A percentile compares a stretch with the other conserved stretches of the same genome.
Conservation (phyloP, 2,888 invertebrate genomes). For the Zaprionus bogoriensis region DNA sequence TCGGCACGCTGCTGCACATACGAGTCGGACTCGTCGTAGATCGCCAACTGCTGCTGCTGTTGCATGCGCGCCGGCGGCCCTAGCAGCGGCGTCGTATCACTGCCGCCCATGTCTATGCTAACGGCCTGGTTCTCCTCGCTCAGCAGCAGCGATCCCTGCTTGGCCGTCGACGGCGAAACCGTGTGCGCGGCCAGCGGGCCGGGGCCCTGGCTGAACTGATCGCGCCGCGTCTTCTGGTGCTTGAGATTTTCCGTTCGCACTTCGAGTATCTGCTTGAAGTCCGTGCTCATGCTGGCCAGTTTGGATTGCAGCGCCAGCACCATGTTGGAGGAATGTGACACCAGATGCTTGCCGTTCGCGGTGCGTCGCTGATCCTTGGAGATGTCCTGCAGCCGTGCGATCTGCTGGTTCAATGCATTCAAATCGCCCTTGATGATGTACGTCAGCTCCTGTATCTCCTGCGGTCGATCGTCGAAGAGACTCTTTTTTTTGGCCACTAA, state of each 20-base stretch:
- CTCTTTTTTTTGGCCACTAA: constrained; percentile 98
- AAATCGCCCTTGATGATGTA: constrained; percentile 98
- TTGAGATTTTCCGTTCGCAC: constrained; percentile 98
- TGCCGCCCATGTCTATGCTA: constrained; percentile 92
- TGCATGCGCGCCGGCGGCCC: constrained; percentile 82
- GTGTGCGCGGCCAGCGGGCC: constrained; percentile 83
- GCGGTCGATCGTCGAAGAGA: constrained; percentile 96
- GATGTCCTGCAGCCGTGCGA: constrained; percentile 94
- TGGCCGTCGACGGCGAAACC: constrained; percentile 85
- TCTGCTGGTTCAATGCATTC: constrained; percentile 96
- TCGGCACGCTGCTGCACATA: constrained; percentile 97
- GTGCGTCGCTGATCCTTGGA: constrained; percentile 88
- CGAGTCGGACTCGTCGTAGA: constrained; percentile 93
- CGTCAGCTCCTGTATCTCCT: constrained; percentile 98
- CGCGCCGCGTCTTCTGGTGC: constrained; percentile 95
- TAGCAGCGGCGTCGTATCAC: constrained; percentile 81
- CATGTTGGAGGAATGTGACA: constrained; percentile 96
- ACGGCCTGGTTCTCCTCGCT: constrained; percentile 88
- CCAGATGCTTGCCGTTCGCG: constrained; percentile 89
- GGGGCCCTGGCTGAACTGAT: constrained; percentile 88
- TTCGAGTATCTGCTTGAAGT: constrained; percentile 98
- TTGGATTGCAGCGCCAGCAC: constrained; percentile 96
- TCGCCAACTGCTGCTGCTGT: constrained; percentile 86
- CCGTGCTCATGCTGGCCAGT: constrained; percentile 97
- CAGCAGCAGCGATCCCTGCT: constrained; percentile 82